phyloP scores from a whole-genome alignment of 2,888 invertebrate species.

The Hirtodrosophila histrioides region DNA sequence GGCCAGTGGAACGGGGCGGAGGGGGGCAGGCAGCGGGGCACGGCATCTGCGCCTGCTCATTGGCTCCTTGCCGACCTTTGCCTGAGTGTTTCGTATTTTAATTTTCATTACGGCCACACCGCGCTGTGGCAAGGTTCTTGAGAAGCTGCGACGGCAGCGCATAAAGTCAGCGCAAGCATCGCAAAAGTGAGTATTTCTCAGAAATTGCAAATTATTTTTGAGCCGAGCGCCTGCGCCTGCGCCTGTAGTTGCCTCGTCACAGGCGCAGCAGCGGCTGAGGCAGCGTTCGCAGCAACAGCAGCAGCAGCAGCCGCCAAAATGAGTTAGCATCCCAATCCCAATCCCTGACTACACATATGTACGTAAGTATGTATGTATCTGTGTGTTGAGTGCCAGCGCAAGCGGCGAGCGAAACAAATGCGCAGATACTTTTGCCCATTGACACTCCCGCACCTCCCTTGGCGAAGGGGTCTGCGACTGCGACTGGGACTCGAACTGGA shows the following conservation, averaged over 20 bases:
- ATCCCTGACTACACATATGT: constrained; percentile 24
- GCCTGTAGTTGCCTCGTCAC: constrained; percentile 61
- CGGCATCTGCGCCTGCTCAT: constrained; percentile 62
- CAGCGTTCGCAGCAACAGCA: too few species aligned
- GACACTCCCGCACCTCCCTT: constrained; percentile 55
- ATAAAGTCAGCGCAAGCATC: constrained; percentile 66
- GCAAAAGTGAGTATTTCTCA: constrained; percentile 78
- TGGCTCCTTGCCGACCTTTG: constrained; percentile 74
- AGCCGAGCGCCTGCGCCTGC: constrained; percentile 76
- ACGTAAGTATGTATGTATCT: constrained; percentile 10
- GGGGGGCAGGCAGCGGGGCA: constrained; percentile 5
- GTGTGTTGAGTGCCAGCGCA: constrained; percentile 40
- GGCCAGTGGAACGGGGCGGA: neutral
- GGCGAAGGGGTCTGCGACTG: neutral
- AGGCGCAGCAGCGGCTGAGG: constrained; percentile 39
- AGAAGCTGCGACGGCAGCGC: constrained; percentile 66
- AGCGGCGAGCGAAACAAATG: constrained; percentile 58
- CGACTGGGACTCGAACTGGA: constrained; percentile 12
- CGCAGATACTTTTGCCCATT: constrained; percentile 70
- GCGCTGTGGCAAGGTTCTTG: constrained; percentile 68
- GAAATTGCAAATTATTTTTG: constrained; percentile 83
- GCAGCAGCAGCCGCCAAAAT: constrained; percentile 71
- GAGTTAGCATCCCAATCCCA: constrained; percentile 75
- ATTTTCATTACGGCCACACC: constrained; percentile 78
- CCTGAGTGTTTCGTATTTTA: constrained; percentile 73